These are phyloP conservation scores for Chionis minor DNA, from an alignment of 2,113 vertebrate species.

Conservation along the genomic window DNA sequence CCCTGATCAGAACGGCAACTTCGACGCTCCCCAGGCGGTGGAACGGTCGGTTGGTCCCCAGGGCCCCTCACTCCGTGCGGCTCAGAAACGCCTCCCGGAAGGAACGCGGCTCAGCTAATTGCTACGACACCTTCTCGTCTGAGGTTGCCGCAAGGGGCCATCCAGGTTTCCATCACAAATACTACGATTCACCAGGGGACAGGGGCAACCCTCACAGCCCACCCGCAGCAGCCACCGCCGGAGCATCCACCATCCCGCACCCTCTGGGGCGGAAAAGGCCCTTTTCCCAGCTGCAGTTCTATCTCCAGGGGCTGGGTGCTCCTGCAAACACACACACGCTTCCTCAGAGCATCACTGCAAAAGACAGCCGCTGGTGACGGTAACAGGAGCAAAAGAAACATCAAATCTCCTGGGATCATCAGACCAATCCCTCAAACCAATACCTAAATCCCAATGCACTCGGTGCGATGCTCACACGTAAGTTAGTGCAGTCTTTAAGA, in stretches of 20 bases:
- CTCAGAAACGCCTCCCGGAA: neutral
- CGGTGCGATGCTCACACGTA: neutral
- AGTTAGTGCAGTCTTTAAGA: neutral
- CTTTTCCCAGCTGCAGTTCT: neutral
- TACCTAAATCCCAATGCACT: neutral
- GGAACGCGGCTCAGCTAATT: neutral
- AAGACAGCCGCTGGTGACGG: neutral
- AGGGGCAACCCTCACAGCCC: neutral
- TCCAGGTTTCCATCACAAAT: neutral
- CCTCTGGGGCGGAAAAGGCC: neutral
- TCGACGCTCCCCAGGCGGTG: neutral
- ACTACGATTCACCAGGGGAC: accelerated
- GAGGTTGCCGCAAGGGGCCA: neutral
- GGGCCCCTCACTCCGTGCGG: neutral
- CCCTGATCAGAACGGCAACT: neutral
- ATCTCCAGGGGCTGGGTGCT: accelerated
- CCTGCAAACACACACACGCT: neutral
- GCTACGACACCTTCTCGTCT: too few relatives aligned
- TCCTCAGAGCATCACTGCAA: neutral
- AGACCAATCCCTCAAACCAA: neutral
- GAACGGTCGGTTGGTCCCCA: neutral
- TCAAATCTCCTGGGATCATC: neutral
- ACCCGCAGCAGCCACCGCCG: accelerated
- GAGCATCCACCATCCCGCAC: too few relatives aligned
- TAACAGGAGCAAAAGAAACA: neutral